These are phyloP conservation scores for Drosophila aff. DNA, from an alignment of 1,140 invertebrate genomes.

Conservation along the genomic window DNA sequence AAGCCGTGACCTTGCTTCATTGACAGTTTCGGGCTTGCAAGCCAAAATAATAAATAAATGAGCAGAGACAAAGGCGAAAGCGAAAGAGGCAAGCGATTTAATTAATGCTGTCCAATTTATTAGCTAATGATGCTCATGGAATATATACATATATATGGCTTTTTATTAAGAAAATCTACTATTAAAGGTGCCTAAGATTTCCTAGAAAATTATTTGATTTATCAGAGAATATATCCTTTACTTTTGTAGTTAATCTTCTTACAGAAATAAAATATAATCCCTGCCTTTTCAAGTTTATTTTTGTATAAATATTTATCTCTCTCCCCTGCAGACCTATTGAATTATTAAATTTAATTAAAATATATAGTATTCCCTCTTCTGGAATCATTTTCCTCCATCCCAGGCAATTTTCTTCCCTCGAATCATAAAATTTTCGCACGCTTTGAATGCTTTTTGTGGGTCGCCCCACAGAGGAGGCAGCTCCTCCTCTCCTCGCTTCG, in stretches of 20 bases:
- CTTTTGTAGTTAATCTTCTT: neutral
- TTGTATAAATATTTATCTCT: neutral
- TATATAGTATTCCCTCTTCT: neutral
- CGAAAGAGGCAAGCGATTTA: constrained; percentile 14
- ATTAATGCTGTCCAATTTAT: constrained; percentile 19
- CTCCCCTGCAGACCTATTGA: neutral
- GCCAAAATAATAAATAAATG: constrained; percentile 27
- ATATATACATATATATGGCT: neutral
- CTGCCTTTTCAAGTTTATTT: neutral
- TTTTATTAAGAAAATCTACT: neutral
- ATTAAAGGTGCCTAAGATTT: neutral
- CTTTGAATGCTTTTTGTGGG: constrained; percentile 12
- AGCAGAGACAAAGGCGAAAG: constrained; percentile 23
- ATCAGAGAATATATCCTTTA: neutral
- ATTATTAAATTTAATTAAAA: neutral
- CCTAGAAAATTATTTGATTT: fast-evolving
- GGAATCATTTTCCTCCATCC: neutral
- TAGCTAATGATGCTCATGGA: constrained; percentile 22
- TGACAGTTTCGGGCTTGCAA: constrained; percentile 27
- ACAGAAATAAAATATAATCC: too few species aligned
- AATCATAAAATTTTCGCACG: constrained; percentile 30
- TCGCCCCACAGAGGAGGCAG: neutral
- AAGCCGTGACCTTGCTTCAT: constrained; percentile 22
- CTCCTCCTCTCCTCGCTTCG: neutral
- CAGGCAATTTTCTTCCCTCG: neutral